These are phyloP conservation scores for Charina bottae DNA, from an alignment of 2,113 vertebrate genomes.

Conservation along the genomic window DNA sequence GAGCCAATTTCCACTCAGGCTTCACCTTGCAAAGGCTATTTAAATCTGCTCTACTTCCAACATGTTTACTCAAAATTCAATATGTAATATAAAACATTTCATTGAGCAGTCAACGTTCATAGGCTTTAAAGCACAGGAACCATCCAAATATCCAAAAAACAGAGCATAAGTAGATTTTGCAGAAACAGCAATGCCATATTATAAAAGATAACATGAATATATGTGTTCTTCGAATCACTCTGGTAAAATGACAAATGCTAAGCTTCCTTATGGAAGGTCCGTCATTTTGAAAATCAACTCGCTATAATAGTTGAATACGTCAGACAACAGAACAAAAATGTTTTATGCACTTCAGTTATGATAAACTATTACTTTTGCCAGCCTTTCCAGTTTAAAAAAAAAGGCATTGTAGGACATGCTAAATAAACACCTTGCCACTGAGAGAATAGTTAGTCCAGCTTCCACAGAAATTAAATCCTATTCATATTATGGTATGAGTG, in stretches of 20 bases:
- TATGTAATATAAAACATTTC: background rate
- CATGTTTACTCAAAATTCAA: background rate
- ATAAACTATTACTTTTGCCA: conserved; percentile 3
- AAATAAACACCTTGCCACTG: conserved; percentile 2
- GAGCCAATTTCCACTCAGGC: background rate
- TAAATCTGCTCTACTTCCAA: background rate
- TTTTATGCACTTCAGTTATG: background rate
- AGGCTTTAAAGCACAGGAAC: background rate
- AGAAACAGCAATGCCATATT: background rate
- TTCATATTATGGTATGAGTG: background rate
- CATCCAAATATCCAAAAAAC: background rate
- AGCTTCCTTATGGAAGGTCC: background rate
- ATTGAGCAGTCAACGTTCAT: background rate
- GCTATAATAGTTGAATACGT: background rate
- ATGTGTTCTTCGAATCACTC: background rate
- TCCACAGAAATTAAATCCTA: background rate
- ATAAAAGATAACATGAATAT: background rate
- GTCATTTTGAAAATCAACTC: background rate
- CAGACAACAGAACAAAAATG: background rate
- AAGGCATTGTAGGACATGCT: background rate
- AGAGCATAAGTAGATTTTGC: background rate
- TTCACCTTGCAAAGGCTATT: background rate
- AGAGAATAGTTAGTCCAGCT: background rate
- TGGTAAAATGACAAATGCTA: background rate
- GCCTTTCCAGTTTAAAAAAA: background rate